Evolutionary conservation across 2,113 vertebrate species (phyloP).

Genomic region (Sylvia atricapilla): DNA sequence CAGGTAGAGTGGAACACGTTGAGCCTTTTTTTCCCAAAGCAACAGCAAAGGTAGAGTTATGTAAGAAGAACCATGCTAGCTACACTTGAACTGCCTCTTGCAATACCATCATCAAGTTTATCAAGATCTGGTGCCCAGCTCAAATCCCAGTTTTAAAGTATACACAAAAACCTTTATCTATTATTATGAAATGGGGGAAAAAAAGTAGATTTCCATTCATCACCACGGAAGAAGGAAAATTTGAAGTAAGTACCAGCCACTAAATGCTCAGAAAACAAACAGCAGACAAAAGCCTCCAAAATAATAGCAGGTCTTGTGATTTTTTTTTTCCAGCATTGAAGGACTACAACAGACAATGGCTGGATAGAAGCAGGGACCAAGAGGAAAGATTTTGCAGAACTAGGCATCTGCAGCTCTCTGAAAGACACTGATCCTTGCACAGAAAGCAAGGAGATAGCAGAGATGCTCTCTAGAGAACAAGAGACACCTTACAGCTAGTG

Average conservation of each 20-base stretch:
- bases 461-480: background rate
- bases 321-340: background rate
- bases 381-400: background rate
- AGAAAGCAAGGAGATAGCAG: background rate
- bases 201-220: background rate
- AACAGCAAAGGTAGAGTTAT: background rate
- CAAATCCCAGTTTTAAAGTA: background rate
- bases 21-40: background rate
- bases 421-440: background rate
- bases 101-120: background rate
- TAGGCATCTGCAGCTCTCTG: background rate
- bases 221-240: background rate
- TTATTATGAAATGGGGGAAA: background rate
- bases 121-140: background rate
- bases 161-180: background rate
- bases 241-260: constrained; percentile 14
- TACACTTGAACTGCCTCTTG: background rate
- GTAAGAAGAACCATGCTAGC: background rate
- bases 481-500: background rate
- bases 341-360: constrained; percentile 21
- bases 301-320: constrained; percentile 25
- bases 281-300: constrained; percentile 23
- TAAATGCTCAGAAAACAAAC: constrained; percentile 18
- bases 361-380: background rate
- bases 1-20: background rate